Evolutionary conservation across 2,888 invertebrate species (phyloP), one percentile per base, ranked within the genome.

Genomic region (Drosophila tanythrix): DNA sequence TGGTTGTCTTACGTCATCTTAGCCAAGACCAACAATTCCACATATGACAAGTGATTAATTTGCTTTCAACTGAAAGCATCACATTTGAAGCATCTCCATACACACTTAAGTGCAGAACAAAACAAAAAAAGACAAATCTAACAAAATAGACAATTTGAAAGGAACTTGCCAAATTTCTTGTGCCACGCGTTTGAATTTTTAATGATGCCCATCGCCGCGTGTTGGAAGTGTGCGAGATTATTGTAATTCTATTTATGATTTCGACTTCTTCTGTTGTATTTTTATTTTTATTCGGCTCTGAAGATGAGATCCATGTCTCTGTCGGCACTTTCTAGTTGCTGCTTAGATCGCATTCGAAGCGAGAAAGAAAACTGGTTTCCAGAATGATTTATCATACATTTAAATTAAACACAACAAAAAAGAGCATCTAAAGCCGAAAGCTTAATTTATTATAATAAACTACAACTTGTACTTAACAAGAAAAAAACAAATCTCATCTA

Each of bases 361-460:
- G 82, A 74, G 76, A 85, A 76, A 81, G 62, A 74, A 69, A 86
- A 87, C 87, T 69, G 89, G 87, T 87, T 87, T 84, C 69, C 67
- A 65, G 66, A 87, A 90, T 87, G 90, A 87, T 87, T 87, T 90
- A 87, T 87, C 90, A 79, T 88, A 81, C 88, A 82, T 89, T 87
- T 83, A 87, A 90, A 84, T 79, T 73, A 79, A 84, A 76, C 82
- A 68, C 67, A 63, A 59, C 48, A 82, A 76, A 87, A 74, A 80
- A 73, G 72, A 87, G 72, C 82, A 83, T 62, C 69, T 53, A 48
- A 68, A 81, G 71, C 66, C 79, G 87, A 79, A 87, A 78, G 74
- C 79, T 87, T 81, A 90, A 89, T 87, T 88, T 90, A 89, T 88
- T 88, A 87, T 90, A 89, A 81, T 87, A 90, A 74, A 72, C 88